Evolutionary conservation across 1,140 invertebrate genomes (phyloP).

Genomic region (Drosophila yakuba): DNA sequence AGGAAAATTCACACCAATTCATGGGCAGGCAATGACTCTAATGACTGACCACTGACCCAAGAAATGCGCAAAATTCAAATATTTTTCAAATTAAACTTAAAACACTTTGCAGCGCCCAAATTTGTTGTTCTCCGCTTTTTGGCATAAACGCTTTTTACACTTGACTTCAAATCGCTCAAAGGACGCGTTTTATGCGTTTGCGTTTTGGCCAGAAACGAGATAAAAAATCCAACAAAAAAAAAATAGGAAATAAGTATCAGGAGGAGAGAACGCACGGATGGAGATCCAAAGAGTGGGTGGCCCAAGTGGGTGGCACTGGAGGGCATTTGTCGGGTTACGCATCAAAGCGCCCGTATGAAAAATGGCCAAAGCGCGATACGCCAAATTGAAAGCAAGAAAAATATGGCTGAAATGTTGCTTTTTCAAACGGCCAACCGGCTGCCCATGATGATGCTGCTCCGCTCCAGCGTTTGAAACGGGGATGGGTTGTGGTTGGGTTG

Average conservation of each 20-base stretch:
- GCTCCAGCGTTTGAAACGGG: not conserved
- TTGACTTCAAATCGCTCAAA: slow-evolving; percentile 83
- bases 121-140: slow-evolving; percentile 55
- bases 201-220: slow-evolving; percentile 54
- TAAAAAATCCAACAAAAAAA: slow-evolving; percentile 12
- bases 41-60: slow-evolving; percentile 68
- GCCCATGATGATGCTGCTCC: slow-evolving; percentile 24
- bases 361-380: slow-evolving; percentile 78
- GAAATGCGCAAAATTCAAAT: slow-evolving; percentile 83
- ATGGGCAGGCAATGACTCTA: slow-evolving; percentile 4
- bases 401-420: slow-evolving; percentile 82
- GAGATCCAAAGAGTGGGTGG: not conserved
- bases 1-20: slow-evolving; percentile 55
- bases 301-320: not conserved
- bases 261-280: not conserved
- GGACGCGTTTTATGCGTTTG: slow-evolving; percentile 77
- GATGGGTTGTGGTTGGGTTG: too few species aligned
- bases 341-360: slow-evolving; percentile 79
- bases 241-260: not conserved
- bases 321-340: slow-evolving; percentile 65
- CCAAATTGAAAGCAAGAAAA: slow-evolving; percentile 81
- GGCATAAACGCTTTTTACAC: slow-evolving; percentile 79
- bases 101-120: slow-evolving; percentile 54
- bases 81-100: slow-evolving; percentile 82
- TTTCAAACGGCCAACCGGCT: slow-evolving; percentile 73